Base-by-base conservation (phyloP, 2,888 invertebrate genomes). In the Drosophila acutilabella region DNA sequence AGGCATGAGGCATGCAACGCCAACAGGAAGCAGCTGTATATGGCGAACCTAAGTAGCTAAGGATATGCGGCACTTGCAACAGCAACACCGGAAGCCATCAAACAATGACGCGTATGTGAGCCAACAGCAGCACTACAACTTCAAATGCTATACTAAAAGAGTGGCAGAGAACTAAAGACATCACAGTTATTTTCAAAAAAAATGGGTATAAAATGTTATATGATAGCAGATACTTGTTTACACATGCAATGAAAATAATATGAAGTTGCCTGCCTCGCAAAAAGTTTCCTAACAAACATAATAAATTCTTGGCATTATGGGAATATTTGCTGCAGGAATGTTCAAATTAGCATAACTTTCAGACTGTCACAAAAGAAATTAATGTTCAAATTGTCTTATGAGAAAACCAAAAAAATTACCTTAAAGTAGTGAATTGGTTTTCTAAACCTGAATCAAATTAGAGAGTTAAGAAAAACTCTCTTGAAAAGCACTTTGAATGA, bases 71-170 rank as follows among this genome's bases (percentile, higher is more conserved):
- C 70, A 76, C 74, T 77, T 75, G 73, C 71, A 70, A 54, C 68
- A 41, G 64, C 42, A 64, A 64, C 79, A 71, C 71, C 86, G 83
- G 88, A 83, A 80, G 80, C 71, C 86, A 82, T 83, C 83, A 83
- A 88, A 88, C 83, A 83, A 82, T 86, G 86, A 88, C 65, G 74
- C 69, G 51, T 59, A 53, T 53, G 30, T 26, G 42, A 48, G 64
- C 13, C 13, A 36, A 47, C 71, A 64, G 51, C 40, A 56, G 44
- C 58, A 54, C 65, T 44, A 72, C 78, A 73, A 47, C 52, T 20
- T n/a, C 57, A 70, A 59, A 66, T 61, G 58, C 41, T 10, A 18
- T 14, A n/a, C 16, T 6, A 66, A 56, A 64, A 54, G 52, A 57
- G 45, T 61, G 20, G 18, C 6, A 33, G 36, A 0, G 13, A 54